Base-by-base conservation (phyloP, 2,888 invertebrate species). In the Pammene fasciana region DNA sequence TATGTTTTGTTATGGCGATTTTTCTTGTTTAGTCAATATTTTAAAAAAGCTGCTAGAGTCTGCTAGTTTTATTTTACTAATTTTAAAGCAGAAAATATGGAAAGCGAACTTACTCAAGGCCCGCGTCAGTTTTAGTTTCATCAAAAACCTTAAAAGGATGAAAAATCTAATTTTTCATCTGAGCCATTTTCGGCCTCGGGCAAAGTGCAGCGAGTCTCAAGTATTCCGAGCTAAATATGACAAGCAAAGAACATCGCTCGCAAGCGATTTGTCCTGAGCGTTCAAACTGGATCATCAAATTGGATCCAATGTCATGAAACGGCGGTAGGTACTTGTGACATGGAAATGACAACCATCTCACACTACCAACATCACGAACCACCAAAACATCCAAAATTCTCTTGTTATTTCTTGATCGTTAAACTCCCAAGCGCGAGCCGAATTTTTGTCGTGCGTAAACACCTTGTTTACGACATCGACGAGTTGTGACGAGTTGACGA, bases 361-460 rank as follows among this genome's bases (percentile, higher is more conserved):
- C 4, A 43, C 13, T 11, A 46, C 0, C 26, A 18, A 52, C 26
- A 7, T 11, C 50, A 52, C 50, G 10, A 11, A 11, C 9, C 50
- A 50, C 11, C 13, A 52, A 11, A 26, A 52, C 50, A 52, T 13
- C 26, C 5, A 11, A 52, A 52, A 7, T 13, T n/a, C 52, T 16
- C 14, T 14, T 46, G 46, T 38, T 38, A 38, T 13, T 26, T 26
- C 45, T 0, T n/a, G 38, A 50, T 57, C 59, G 59, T 34, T 52
- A 66, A 46, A 66, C 38, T 50, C 66, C 66, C 43, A 13, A 41
- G 11, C 34, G 36, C 45, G 55, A 50, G 10, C 60, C 36, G 14
- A 67, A 45, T 67, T 67, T 64, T 64, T 18, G 18, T 46, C 38
- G 14, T 67, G 72, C 72, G 75, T 74, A 75, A 75, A 75, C 75